A percentile compares a stretch with the other conserved stretches of the same genome.
Evolutionary conservation across 2,113 vertebrate genomes (phyloP).

Genomic region (Solea senegalensis): DNA sequence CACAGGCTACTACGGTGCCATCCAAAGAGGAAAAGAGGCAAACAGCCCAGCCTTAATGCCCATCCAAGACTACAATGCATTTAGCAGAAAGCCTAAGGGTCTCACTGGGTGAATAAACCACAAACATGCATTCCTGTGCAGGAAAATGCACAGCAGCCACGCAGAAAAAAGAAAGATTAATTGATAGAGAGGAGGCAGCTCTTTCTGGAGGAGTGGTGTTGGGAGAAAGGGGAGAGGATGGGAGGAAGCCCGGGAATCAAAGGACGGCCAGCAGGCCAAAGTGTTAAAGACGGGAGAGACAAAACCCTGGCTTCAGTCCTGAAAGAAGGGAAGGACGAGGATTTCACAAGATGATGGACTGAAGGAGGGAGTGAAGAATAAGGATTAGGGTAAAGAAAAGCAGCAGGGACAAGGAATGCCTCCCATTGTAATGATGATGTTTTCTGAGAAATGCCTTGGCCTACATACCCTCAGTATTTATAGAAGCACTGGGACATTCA

Average conservation of each 20-base stretch:
- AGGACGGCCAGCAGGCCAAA: constrained; percentile 65
- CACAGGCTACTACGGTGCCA: constrained; percentile 34
- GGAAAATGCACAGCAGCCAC: constrained; percentile 52
- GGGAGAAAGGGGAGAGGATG: constrained; percentile 19
- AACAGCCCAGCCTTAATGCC: constrained; percentile 27
- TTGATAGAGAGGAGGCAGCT: constrained; percentile 66
- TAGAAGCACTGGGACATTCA: constrained; percentile 42
- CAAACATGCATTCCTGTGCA: constrained; percentile 64
- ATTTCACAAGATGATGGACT: constrained; percentile 76
- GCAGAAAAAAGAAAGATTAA: constrained; percentile 50
- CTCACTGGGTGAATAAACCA: constrained; percentile 62
- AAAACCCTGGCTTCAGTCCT: constrained; percentile 70
- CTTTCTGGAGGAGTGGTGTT: constrained; percentile 42
- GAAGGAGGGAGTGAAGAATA: constrained; percentile 57
- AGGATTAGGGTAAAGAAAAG: constrained; percentile 72
- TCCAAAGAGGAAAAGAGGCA: constrained; percentile 46
- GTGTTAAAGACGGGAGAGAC: constrained; percentile 67
- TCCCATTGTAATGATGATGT: constrained; percentile 73
- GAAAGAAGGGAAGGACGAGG: constrained; percentile 69
- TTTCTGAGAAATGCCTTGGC: constrained; percentile 46
- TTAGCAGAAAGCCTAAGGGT: constrained; percentile 62
- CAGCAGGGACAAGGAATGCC: constrained; percentile 63
- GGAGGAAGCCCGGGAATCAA: constrained; percentile 58
- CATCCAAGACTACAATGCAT: constrained; percentile 54
- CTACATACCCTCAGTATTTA: constrained; percentile 42